A percentile compares a stretch with the other conserved stretches of the same genome.
phyloP scores from a whole-genome alignment of 2,888 invertebrate genomes.

The Dicycla oo region DNA sequence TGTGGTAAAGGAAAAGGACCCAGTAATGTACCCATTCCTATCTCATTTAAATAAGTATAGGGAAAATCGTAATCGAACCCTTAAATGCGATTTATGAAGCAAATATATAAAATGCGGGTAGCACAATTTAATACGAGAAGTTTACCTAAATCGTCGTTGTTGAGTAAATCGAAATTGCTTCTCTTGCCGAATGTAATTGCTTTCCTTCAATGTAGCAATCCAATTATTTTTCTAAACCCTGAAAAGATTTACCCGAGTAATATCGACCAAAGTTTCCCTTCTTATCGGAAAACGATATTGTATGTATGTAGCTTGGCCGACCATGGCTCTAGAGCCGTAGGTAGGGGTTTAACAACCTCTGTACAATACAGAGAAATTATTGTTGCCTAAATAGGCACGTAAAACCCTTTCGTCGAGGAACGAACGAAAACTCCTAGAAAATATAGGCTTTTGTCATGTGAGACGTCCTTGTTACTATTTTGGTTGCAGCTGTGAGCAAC shows the following conservation, averaged over 20 bases:
- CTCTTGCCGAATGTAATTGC: conserved; percentile 86
- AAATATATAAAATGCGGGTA: conserved; percentile 80
- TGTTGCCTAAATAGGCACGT: conserved; percentile 34
- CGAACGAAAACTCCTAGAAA: conserved; percentile 25
- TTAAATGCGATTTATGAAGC: conserved; percentile 79
- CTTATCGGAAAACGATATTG: conserved; percentile 85
- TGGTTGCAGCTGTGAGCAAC: conserved; percentile 47
- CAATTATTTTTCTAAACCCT: conserved; percentile 88
- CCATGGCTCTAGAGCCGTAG: conserved; percentile 51
- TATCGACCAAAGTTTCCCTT: conserved; percentile 77
- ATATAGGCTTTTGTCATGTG: conserved; percentile 40
- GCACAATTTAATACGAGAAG: conserved; percentile 80
- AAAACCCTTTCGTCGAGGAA: conserved; percentile 33
- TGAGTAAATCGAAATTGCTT: conserved; percentile 84
- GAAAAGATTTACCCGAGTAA: conserved; percentile 83
- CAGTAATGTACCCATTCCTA: conserved; percentile 69
- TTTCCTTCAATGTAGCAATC: conserved; percentile 85
- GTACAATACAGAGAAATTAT: conserved; percentile 34
- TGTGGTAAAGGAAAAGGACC: conserved; percentile 62
- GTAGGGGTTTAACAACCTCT: conserved; percentile 20
- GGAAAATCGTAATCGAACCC: conserved; percentile 78
- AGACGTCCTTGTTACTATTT: conserved; percentile 42
- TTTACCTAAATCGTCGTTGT: conserved; percentile 83
- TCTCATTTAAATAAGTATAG: conserved; percentile 78
- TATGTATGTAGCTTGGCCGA: conserved; percentile 70